Conservation (phyloP, 2,888 invertebrate species). For the Dusona sp. region DNA sequence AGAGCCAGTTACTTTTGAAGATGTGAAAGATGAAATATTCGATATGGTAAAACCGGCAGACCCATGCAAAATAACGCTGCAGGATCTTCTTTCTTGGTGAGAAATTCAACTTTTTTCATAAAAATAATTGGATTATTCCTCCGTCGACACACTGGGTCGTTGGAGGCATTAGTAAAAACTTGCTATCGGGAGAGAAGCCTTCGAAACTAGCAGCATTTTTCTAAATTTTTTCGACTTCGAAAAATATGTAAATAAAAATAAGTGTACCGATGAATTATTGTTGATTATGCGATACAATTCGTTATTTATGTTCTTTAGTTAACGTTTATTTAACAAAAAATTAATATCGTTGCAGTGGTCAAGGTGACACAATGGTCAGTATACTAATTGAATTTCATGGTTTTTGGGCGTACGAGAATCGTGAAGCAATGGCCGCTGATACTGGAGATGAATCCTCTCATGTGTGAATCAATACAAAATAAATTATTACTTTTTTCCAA, state of each 20-base stretch:
- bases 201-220: not conserved
- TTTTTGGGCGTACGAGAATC: conserved; percentile 98
- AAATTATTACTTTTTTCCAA: conserved; percentile 43
- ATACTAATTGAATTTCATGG: conserved; percentile 98
- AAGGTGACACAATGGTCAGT: conserved; percentile 96
- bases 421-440: conserved; percentile 92
- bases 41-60: conserved; percentile 98
- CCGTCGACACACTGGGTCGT: not conserved
- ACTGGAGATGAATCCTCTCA: conserved; percentile 85
- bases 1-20: conserved; percentile 96
- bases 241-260: not conserved
- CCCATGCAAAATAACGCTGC: conserved; percentile 93
- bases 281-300: not conserved
- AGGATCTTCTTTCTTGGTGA: conserved; percentile 92
- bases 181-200: not conserved
- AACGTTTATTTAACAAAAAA: not conserved
- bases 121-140: not conserved
- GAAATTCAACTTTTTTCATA: conserved; percentile 52
- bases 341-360: conserved; percentile 88
- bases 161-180: not conserved
- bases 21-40: conserved; percentile 98
- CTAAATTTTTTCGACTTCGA: not conserved
- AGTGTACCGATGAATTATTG: not conserved
- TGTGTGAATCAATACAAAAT: conserved; percentile 74
- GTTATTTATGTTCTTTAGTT: not conserved